A percentile compares a stretch with the other conserved stretches of the same genome.
Conservation (phyloP, 2,797 vertebrate genomes). For the Pangasius larnaudii region DNA sequence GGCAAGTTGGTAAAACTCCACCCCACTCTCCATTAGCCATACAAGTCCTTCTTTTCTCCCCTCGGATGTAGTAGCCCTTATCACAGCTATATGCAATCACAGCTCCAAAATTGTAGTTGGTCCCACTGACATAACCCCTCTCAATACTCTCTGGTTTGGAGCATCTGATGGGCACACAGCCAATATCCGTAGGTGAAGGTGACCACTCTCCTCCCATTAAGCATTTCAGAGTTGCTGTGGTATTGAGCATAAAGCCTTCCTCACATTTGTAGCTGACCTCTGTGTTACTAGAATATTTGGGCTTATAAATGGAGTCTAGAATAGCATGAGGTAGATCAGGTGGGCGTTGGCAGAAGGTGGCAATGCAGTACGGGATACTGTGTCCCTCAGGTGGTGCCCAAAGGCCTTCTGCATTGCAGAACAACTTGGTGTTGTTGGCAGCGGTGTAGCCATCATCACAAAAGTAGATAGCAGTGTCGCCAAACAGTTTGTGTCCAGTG, state of each 20-base stretch:
- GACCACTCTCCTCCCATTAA: constrained; percentile 89
- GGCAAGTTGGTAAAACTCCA: constrained; percentile 84
- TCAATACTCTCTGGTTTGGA: constrained; percentile 84
- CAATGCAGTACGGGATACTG: constrained; percentile 85
- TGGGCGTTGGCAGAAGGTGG: constrained; percentile 93
- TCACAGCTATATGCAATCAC: constrained; percentile 94
- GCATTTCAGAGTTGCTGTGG: constrained; percentile 87
- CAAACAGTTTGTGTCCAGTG: constrained; percentile 89
- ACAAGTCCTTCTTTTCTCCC: constrained; percentile 93
- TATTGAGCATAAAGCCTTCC: constrained; percentile 93
- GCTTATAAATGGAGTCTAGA: constrained; percentile 88
- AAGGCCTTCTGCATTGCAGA: constrained; percentile 88
- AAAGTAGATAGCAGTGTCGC: constrained; percentile 92
- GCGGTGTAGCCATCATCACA: constrained; percentile 91
- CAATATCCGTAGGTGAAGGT: constrained; percentile 84
- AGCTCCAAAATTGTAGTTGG: constrained; percentile 94
- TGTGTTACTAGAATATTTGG: constrained; percentile 86
- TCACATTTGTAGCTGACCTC: constrained; percentile 93
- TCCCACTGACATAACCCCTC: constrained; percentile 88
- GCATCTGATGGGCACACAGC: constrained; percentile 91
- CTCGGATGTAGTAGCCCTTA: constrained; percentile 90
- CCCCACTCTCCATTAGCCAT: constrained; percentile 93
- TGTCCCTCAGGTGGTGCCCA: constrained; percentile 88
- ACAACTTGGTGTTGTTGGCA: constrained; percentile 87
- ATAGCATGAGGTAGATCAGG: constrained; percentile 84